Percentiles rank a stretch among this genome's conserved stretches.
phyloP scores from a whole-genome alignment of 2,797 vertebrate species.

The Selene dorsalis region DNA sequence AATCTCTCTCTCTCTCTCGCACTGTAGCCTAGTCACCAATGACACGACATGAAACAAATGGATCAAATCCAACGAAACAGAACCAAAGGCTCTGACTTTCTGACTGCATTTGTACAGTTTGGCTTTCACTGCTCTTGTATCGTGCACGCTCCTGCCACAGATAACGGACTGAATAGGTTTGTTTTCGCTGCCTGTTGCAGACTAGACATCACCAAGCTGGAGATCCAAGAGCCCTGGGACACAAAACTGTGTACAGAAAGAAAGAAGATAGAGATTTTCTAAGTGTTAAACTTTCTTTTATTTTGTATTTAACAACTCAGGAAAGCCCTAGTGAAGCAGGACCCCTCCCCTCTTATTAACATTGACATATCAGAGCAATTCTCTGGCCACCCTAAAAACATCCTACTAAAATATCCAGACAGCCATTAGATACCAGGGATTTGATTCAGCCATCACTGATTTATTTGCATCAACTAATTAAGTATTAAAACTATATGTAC shows the following conservation, averaged over 20 bases:
- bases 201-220: constrained; percentile 27
- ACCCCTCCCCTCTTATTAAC: constrained; percentile 53
- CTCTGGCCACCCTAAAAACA: constrained; percentile 45
- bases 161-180: constrained; percentile 32
- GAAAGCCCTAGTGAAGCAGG: constrained; percentile 73
- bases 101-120: constrained; percentile 48
- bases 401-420: constrained; percentile 45
- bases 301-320: constrained; percentile 86
- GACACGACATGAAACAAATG: constrained; percentile 45
- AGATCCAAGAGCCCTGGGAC: constrained; percentile 42
- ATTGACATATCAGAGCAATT: constrained; percentile 50
- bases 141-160: constrained; percentile 37
- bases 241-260: constrained; percentile 77
- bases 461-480: constrained; percentile 24
- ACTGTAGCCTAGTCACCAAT: constrained; percentile 61
- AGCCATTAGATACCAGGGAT: constrained; percentile 5
- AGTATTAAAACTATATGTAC: constrained; percentile 25
- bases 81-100: constrained; percentile 75
- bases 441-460: constrained; percentile 15
- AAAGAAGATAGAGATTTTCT: constrained; percentile 63
- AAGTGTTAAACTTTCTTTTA: constrained; percentile 66
- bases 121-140: constrained; percentile 48
- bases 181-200: constrained; percentile 33
- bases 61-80: constrained; percentile 48
- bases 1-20: background rate